Percentiles rank a stretch among this genome's conserved stretches.
Conservation (phyloP, 2,797 vertebrate species). For the Urosaurus nigricauda region DNA sequence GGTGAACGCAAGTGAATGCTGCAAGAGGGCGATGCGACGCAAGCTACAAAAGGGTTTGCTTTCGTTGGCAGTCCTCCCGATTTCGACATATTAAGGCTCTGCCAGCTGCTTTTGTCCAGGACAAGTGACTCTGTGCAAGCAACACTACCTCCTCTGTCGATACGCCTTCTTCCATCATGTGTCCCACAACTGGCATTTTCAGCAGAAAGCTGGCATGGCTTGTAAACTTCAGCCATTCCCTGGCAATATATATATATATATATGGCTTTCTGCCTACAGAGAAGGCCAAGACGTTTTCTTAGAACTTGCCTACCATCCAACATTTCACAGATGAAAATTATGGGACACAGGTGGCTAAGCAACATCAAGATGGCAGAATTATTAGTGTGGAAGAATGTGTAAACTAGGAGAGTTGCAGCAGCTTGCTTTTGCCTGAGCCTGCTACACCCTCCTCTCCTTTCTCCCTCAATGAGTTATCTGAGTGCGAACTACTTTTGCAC, state of each 20-base stretch:
- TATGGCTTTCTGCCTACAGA: not conserved
- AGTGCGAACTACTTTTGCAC: too few relatives aligned
- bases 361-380: too few relatives aligned
- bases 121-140: conserved; percentile 68
- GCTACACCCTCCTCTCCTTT: too few relatives aligned
- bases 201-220: not conserved
- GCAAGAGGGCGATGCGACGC: conserved; percentile 40
- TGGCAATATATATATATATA: not conserved
- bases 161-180: conserved; percentile 32
- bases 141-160: conserved; percentile 50
- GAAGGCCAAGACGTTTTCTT: not conserved
- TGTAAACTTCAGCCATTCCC: accelerated
- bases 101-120: conserved; percentile 71
- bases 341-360: too few relatives aligned
- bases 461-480: too few relatives aligned
- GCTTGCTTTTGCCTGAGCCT: too few relatives aligned
- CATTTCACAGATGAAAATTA: too few relatives aligned
- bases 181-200: not conserved
- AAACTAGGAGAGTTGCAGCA: too few relatives aligned
- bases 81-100: conserved; percentile 52
- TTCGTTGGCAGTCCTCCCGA: conserved; percentile 66
- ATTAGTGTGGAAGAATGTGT: too few relatives aligned
- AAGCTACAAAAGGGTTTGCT: conserved; percentile 64
- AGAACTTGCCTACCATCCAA: not conserved
- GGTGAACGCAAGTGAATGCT: conserved; percentile 48